phyloP scores from a whole-genome alignment of 2,888 invertebrate species.

The Scotopteryx bipunctaria region DNA sequence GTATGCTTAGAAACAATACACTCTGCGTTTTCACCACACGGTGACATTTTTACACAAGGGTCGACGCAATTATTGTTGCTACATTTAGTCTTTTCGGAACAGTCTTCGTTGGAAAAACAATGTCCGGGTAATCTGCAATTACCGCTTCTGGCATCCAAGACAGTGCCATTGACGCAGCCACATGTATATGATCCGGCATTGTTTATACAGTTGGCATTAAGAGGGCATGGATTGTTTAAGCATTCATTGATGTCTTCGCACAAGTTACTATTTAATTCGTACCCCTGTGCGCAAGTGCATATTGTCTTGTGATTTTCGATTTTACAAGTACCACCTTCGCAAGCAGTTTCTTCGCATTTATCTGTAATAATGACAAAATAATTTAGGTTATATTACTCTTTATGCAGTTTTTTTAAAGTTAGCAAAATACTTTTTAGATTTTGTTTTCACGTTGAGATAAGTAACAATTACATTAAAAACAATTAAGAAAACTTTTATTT shows the following conservation, averaged over 20 bases:
- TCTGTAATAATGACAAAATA: conserved; percentile 74
- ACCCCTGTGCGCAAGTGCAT: conserved; percentile 91
- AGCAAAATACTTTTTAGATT: no score
- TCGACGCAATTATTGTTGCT: conserved; percentile 89
- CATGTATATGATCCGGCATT: conserved; percentile 90
- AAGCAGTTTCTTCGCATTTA: conserved; percentile 90
- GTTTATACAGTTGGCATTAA: conserved; percentile 90
- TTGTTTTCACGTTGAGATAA: no score
- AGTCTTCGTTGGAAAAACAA: conserved; percentile 90
- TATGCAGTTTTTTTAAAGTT: no score
- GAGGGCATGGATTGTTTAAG: conserved; percentile 88
- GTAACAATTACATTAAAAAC: no score
- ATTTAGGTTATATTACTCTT: no score
- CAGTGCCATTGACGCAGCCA: conserved; percentile 89
- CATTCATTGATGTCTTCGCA: conserved; percentile 94
- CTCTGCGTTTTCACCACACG: conserved; percentile 90
- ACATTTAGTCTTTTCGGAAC: conserved; percentile 90
- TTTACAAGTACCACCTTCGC: conserved; percentile 91
- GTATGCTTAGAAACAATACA: conserved; percentile 88
- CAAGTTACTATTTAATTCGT: conserved; percentile 84
- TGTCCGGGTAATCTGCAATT: conserved; percentile 93
- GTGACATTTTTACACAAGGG: conserved; percentile 86
- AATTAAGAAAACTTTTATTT: no score
- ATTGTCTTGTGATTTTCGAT: conserved; percentile 87
- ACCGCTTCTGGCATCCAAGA: conserved; percentile 88